Percentiles rank a stretch among this genome's conserved stretches.
Evolutionary conservation across 1,140 invertebrate species (phyloP).

Genomic region (Hestina assimilis): DNA sequence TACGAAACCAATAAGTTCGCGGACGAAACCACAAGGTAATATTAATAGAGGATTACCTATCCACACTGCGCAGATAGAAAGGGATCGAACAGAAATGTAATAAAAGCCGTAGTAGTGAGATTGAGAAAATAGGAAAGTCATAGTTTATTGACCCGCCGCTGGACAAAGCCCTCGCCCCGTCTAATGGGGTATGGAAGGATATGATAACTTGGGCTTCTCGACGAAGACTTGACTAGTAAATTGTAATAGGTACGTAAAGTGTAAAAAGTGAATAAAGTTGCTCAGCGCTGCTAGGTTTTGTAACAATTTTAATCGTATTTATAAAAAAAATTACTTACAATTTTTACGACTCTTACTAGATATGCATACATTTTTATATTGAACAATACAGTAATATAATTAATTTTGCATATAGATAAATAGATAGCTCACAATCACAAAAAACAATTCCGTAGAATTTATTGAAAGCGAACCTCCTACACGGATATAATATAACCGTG

Average conservation of each 20-base stretch:
- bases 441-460: slow-evolving; percentile 4
- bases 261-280: too few relatives aligned
- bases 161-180: slow-evolving; percentile 15
- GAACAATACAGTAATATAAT: neutral
- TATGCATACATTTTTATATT: too few relatives aligned
- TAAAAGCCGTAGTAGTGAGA: slow-evolving; percentile 24
- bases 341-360: too few relatives aligned
- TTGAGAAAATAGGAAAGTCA: slow-evolving; percentile 30
- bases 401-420: neutral
- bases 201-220: slow-evolving; percentile 1
- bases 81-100: slow-evolving; percentile 25
- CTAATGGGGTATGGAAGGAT: slow-evolving; percentile 15
- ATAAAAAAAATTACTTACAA: too few relatives aligned
- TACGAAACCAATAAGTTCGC: slow-evolving; percentile 61
- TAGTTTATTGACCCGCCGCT: slow-evolving; percentile 16
- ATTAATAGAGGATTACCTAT: slow-evolving; percentile 49
- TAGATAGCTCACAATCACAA: neutral
- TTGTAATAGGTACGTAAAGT: too few relatives aligned
- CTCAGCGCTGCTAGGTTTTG: too few relatives aligned
- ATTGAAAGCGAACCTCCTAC: slow-evolving; percentile 23
- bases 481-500: slow-evolving; percentile 24
- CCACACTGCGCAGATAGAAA: slow-evolving; percentile 29
- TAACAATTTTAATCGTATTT: too few relatives aligned
- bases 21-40: slow-evolving; percentile 57
- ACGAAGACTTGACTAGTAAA: too few relatives aligned